These are phyloP conservation scores for Drosophila anomalata DNA, from an alignment of 2,888 invertebrate genomes.

Conservation along the genomic window DNA sequence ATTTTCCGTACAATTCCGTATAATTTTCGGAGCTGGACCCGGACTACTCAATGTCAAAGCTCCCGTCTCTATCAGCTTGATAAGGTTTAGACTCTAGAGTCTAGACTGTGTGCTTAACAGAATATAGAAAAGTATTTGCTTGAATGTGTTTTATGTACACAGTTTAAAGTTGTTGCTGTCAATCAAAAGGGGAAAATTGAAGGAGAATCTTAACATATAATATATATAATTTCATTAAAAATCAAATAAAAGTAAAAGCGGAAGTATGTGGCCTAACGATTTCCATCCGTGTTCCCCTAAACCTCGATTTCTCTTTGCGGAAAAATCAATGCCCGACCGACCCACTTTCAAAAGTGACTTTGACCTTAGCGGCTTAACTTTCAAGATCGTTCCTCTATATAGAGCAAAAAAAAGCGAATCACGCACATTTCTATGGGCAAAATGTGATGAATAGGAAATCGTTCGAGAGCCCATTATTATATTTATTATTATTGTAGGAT, in stretches of 20 bases:
- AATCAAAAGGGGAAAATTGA: not conserved
- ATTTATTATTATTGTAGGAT: constrained; percentile 9
- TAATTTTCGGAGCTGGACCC: constrained; percentile 34
- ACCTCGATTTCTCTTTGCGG: constrained; percentile 27
- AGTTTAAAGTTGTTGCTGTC: constrained; percentile 6
- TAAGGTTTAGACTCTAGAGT: constrained; percentile 36
- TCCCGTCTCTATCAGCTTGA: constrained; percentile 38
- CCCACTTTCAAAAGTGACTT: constrained; percentile 47
- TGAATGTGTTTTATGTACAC: not conserved
- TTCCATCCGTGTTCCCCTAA: not conserved
- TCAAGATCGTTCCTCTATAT: constrained; percentile 59
- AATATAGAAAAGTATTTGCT: constrained; percentile 21
- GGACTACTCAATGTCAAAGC: constrained; percentile 47
- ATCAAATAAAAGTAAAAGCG: not conserved
- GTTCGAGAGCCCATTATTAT: constrained; percentile 10
- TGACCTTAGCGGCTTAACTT: constrained; percentile 63
- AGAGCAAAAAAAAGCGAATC: constrained; percentile 12
- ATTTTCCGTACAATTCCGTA: not conserved
- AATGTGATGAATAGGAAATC: constrained; percentile 29
- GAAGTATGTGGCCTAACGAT: not conserved
- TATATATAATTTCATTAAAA: not conserved
- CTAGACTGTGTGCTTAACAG: constrained; percentile 23
- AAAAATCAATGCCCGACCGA: constrained; percentile 46
- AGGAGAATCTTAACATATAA: not conserved
- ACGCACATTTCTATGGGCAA: constrained; percentile 30